phyloP scores from a whole-genome alignment of 2,888 invertebrate species.

The Coecobrya sp. region DNA sequence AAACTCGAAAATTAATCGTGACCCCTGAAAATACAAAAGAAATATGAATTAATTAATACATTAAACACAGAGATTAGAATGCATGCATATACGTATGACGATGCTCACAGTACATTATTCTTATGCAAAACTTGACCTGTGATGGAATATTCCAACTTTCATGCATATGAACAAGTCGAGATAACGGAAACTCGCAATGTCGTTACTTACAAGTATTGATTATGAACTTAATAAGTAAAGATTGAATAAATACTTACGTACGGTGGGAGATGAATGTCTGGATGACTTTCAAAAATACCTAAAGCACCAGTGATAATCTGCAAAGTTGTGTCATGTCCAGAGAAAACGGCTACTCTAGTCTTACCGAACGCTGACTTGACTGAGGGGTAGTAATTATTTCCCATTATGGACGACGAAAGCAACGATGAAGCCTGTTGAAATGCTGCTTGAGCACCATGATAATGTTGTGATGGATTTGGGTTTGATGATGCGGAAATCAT shows the following conservation, averaged over 20 bases:
- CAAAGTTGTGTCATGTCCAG: conserved; percentile 97
- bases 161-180: no score
- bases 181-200: no score
- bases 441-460: conserved; percentile 77
- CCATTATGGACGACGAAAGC: conserved; percentile 77
- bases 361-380: conserved; percentile 67
- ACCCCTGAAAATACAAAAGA: conserved; percentile 88
- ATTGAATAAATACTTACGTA: conserved; percentile 89
- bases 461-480: conserved; percentile 68
- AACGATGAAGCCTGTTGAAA: conserved; percentile 74
- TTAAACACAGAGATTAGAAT: no score
- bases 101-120: no score
- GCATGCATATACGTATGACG: no score
- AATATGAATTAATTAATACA: no score
- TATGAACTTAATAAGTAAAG: no score
- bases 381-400: conserved; percentile 79
- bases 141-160: no score
- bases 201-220: no score
- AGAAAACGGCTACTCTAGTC: conserved; percentile 92
- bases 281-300: conserved; percentile 90
- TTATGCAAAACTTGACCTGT: no score
- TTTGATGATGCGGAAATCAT: conserved; percentile 69
- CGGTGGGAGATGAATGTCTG: conserved; percentile 91
- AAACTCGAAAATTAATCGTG: conserved; percentile 95
- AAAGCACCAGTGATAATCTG: conserved; percentile 94